Base-by-base conservation (phyloP, 2,888 invertebrate genomes). In the Acleris laterana region DNA sequence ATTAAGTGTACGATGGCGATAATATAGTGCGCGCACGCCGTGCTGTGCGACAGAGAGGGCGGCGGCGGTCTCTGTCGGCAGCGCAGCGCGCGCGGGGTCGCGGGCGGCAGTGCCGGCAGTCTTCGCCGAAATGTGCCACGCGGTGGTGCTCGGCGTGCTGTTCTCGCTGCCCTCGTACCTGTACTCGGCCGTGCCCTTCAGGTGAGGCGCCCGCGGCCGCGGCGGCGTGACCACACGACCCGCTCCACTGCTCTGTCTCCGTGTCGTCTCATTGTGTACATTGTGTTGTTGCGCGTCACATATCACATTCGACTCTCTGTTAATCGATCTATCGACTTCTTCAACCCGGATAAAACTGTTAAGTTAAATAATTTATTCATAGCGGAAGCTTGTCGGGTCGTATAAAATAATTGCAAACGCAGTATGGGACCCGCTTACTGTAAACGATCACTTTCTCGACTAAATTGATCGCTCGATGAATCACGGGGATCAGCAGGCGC, bases 161-260 rank as follows among this genome's bases (percentile, higher is more conserved):
- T 85, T 90, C 73, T 91, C 91, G 72, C 79, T 91, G 77, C 90
- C 90, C 67, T 90, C 90, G 25, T 90, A 90, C 76, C 77, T 91
- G 69, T 90, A 90, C 81, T 85, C 91, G 74, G 87, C 88, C 68
- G 87, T 88, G 68, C 89, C 90, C 73, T 90, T 89, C 88, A 90
- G 90, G 90, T 91, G 87, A 89, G 64, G 87, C 79, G 68, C 46
- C 19, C 51, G 46, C 58, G 53, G n/a, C 57, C 55, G 62, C 61
- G 52, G 69, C 55, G 62, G 62, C 61, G 32, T 44, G 55, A 56
- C 58, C 11, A 17, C 53, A n/a, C 25, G 16, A 38, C 63, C 17
- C 20, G 52, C 51, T 62, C 28, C 61, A 17, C 11, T 32, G 52
- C 59, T 52, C 65, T 56, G 55, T 56, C 46, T 46, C 46, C 46